These are phyloP conservation scores for Trilocha varians DNA, from an alignment of 2,888 invertebrate species.

Conservation along the genomic window DNA sequence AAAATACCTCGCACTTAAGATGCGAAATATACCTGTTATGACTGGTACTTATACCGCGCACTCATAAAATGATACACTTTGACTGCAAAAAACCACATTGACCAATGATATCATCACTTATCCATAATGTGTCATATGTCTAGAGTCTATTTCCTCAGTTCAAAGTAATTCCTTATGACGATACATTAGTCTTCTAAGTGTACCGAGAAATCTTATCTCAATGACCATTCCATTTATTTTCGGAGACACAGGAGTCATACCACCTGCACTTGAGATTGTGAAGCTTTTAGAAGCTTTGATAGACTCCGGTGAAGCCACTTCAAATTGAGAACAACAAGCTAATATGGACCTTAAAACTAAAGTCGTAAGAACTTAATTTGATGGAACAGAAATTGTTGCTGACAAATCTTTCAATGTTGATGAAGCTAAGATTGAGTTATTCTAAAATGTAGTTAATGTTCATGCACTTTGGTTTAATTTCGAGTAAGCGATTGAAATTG, in stretches of 20 bases:
- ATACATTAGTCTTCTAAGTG: constrained; percentile 17
- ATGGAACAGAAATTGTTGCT: constrained; percentile 24
- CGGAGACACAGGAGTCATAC: constrained; percentile 64
- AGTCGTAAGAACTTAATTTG: constrained; percentile 13
- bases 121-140: not conserved
- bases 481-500: constrained; percentile 10
- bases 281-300: constrained; percentile 63
- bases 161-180: constrained; percentile 3
- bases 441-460: constrained; percentile 25
- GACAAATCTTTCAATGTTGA: constrained; percentile 45
- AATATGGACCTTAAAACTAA: constrained; percentile 21
- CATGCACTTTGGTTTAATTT: constrained; percentile 20
- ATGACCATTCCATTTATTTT: constrained; percentile 69
- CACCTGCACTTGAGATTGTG: constrained; percentile 65
- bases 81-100: too few species aligned
- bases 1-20: too few species aligned
- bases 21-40: too few species aligned
- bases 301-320: constrained; percentile 55
- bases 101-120: too few species aligned
- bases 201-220: constrained; percentile 51
- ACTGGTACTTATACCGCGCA: too few species aligned
- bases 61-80: too few species aligned
- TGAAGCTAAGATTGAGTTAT: constrained; percentile 20
- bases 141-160: constrained; percentile 4
- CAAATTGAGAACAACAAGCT: constrained; percentile 18